phyloP scores from a whole-genome alignment of 2,113 vertebrate species.

The Panurus biarmicus region DNA sequence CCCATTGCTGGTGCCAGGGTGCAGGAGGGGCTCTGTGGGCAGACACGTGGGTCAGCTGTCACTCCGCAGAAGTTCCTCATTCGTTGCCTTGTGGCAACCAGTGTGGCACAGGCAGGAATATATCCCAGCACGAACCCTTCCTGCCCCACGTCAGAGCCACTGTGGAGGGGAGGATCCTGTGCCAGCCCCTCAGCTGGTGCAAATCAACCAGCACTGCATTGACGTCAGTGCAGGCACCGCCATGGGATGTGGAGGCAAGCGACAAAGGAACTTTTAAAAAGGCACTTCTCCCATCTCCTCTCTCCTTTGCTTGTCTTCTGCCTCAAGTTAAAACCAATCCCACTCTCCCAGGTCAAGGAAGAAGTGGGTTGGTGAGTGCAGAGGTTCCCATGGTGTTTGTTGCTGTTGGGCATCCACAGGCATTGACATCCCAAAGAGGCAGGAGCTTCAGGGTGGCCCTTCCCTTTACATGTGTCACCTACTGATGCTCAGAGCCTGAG shows the following conservation, averaged over 20 bases:
- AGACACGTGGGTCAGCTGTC: not conserved
- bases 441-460: not conserved
- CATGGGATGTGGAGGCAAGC: not conserved
- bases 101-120: not conserved
- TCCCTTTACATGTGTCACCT: not conserved
- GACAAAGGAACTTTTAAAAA: not conserved
- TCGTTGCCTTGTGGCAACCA: not conserved
- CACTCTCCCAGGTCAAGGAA: not conserved
- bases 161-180: not conserved
- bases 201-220: not conserved
- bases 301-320: not conserved
- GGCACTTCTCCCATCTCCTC: not conserved
- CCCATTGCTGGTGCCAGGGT: fast-evolving
- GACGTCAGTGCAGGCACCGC: not conserved
- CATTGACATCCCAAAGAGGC: not conserved
- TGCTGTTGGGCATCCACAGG: fast-evolving
- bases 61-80: not conserved
- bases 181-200: slow-evolving; percentile 19
- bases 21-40: not conserved
- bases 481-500: not conserved
- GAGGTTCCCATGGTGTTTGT: not conserved
- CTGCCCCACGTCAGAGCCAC: not conserved
- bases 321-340: not conserved
- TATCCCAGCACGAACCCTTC: not conserved
- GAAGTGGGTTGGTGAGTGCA: not conserved